phyloP scores from a whole-genome alignment of 2,797 vertebrate species.

The Nasua narica region DNA sequence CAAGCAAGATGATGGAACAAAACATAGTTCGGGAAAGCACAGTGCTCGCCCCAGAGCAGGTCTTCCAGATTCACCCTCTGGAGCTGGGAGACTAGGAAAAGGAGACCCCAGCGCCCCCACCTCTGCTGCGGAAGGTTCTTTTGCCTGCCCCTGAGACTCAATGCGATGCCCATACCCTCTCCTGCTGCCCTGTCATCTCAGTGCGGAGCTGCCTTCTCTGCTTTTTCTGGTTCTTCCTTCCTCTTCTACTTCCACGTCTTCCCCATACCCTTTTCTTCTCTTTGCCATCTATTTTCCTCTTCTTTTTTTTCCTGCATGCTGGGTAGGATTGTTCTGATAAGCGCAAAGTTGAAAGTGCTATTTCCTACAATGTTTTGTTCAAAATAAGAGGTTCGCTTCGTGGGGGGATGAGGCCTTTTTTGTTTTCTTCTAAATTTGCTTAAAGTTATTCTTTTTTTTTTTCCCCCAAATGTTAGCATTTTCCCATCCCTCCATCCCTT shows the following conservation, averaged over 20 bases:
- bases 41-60: neutral
- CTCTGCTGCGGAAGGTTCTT: neutral
- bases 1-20: neutral
- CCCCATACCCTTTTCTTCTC: neutral
- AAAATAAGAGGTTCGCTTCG: slow-evolving; percentile 15
- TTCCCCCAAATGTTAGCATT: neutral
- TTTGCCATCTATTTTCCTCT: neutral
- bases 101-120: neutral
- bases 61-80: neutral
- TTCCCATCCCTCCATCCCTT: slow-evolving; percentile 21
- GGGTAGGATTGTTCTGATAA: neutral
- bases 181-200: neutral
- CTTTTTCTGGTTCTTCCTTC: neutral
- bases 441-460: neutral
- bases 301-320: neutral
- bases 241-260: neutral
- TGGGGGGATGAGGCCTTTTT: neutral
- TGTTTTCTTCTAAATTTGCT: slow-evolving; percentile 38
- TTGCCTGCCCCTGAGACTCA: neutral
- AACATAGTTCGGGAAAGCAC: neutral
- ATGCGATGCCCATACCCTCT: fast-evolving
- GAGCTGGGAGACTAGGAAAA: neutral
- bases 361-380: neutral
- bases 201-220: fast-evolving
- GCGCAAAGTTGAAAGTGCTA: neutral